Base-by-base conservation (phyloP, 2,113 vertebrate genomes). In the Apistogramma diplotaenia region DNA sequence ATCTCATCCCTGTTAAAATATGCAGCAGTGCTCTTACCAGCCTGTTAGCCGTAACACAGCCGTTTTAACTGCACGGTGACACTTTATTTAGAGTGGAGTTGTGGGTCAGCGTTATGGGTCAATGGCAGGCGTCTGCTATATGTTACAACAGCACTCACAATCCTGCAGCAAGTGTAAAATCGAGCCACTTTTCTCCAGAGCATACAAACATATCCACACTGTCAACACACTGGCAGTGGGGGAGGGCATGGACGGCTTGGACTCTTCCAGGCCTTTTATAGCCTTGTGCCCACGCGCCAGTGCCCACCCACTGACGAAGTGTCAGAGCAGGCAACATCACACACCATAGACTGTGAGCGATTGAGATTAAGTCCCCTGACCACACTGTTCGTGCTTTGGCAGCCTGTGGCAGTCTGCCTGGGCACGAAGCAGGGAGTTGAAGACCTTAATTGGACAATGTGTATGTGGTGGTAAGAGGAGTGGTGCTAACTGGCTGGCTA, bases 401-500 rank as follows among this genome's bases (percentile, higher is more conserved):
- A 89, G 90, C 49, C 61, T 15, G 80, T 89, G 86, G 85, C 83
- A 77, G 89, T 13, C 55, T 78, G 76, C 82, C 81, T 79, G 72
- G 86, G 86, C 55, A 49, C 81, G 51, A 56, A 83, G 77, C 51
- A 3, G 60, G 29, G 77, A 88, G 79, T 70, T 87, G 67, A 89
- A 89, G 85, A 84, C 93, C 94, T 93, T 94, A 94, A 94, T 92
- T 93, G 93, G 93, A 89, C 85, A 93, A 90, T 57, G 51, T 40
- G 56, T 75, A 61, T 84, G 86, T 74, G 84, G 62, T 79, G 58
- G 81, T 35, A 73, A 62, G 33, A 31, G 46, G 73, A 54, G 21
- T 23, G 37, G 40, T 51, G 11, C 62, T 74, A 55, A 49, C 83
- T 55, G 43, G 27, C 67, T 80, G 37, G 13, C 59, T 76, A 23